Evolutionary conservation across 2,797 vertebrate species (phyloP), one percentile per base, ranked within the genome.

Genomic region (Delichon dasypus): DNA sequence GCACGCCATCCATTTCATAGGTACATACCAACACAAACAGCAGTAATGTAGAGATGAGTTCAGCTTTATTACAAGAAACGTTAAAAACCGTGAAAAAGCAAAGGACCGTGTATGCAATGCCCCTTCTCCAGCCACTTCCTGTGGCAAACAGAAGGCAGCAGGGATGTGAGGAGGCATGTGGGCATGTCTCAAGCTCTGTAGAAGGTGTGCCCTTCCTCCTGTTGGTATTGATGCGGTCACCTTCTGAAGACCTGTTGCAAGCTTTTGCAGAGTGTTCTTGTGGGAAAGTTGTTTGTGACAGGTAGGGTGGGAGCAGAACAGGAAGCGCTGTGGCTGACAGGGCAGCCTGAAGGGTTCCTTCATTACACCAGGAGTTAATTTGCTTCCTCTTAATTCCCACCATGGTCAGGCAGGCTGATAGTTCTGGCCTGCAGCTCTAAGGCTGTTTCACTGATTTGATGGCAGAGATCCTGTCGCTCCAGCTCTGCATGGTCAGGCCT

Each of bases 401-500:
- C 48, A 21, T 1, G 1, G 50, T 62, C 70, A 78, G 55, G 19
- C 73, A 84, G 42, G 55, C 64, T 66, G 51, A 51, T 57, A 66
- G 58, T 47, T 88, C 70, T 85, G 51, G 42, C 51, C 71, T 74
- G 30, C 32, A 19, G 17, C 34, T 80, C 67, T 22, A 80, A 23
- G 9, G 27, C n/a, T 73, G 34, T 61, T 91, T 92, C 73, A 65
- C 36, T 80, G 73, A 73, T 48, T 25, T 7, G 2, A 62, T 74
- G 74, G 44, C 75, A 85, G 68, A 72, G 72, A 72, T 96, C 74
- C 68, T 66, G 44, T 88, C n/a, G 5, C 55, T 94, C 92, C 76
- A 89, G 60, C 40, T 94, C 75, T 68, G 68, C n/a, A 92, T 84
- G 95, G 80, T 93, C 95, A 96, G 94, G 91, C 71, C 71, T 74